Evolutionary conservation across 2,888 invertebrate genomes (phyloP), one percentile per base, ranked within the genome.

Genomic region (Ethmia dodecea): DNA sequence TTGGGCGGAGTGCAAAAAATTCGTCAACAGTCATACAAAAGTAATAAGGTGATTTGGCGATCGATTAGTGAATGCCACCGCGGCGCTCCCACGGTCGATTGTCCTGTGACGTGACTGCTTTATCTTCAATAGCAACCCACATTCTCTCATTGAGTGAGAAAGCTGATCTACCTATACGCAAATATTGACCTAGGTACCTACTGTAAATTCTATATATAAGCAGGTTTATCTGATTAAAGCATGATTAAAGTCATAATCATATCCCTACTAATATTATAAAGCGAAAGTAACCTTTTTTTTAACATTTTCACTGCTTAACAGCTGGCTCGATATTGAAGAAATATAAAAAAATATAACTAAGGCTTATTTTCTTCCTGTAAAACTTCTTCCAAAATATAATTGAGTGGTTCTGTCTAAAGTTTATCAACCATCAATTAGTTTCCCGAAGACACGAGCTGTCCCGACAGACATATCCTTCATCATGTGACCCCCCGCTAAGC

Each of bases 51-150:
- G 66, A 76, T 75, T 74, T 66, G 53, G 61, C 57, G 60, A 54
- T 60, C 77, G 64, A 83, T 81, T 84, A 79, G 70, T 57, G 55
- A 54, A 63, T 69, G 59, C 76, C 75, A 76, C 77, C 74, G 65
- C 60, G 66, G 46, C 44, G 73, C 71, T 81, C 83, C 79, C 81
- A 81, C 79, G 79, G 54, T 67, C 64, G 48, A 49, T 53, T 55
- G 55, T 60, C 53, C 52, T 55, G 49, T 6, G 12, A 3, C 10
- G 11, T 11, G 22, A 52, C 49, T 66, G 69, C 61, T 67, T 64
- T 60, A 56, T 48, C 55, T 49, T 47, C 47, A 57, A 52, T 52
- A 48, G 45, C 52, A 51, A 42, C 47, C 43, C 8, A 10, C 13
- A 11, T 26, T 8, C n/a, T n/a, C n/a, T 6, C 37, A 38, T 33